These are phyloP conservation scores for Ephialtes manifestator DNA, from an alignment of 2,888 invertebrate genomes.

Conservation along the genomic window DNA sequence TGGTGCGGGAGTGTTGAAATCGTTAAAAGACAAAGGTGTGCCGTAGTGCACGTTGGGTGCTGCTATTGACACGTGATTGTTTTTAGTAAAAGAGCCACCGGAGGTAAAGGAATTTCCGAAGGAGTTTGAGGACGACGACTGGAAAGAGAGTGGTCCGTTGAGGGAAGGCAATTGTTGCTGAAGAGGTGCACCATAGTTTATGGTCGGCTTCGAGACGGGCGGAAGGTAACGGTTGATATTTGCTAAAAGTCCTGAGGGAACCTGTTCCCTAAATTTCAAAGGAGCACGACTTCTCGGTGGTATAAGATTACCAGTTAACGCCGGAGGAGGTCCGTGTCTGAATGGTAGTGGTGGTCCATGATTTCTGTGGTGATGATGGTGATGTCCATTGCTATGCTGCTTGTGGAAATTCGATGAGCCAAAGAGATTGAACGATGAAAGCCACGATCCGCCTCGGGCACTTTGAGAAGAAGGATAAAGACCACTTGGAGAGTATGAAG, in stretches of 20 bases:
- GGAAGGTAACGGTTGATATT: slow-evolving; percentile 87
- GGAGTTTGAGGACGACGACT: slow-evolving; percentile 67
- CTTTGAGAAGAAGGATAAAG: slow-evolving; percentile 85
- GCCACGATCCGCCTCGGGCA: slow-evolving; percentile 60
- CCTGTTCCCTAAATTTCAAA: slow-evolving; percentile 91
- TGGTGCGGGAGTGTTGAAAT: slow-evolving; percentile 83
- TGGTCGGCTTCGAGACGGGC: slow-evolving; percentile 75
- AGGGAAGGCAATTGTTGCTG: slow-evolving; percentile 79
- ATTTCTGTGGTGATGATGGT: slow-evolving; percentile 76
- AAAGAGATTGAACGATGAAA: slow-evolving; percentile 38
- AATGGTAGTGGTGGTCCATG: slow-evolving; percentile 66
- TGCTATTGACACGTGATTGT: slow-evolving; percentile 74
- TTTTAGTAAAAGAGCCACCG: slow-evolving; percentile 66
- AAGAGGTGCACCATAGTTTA: slow-evolving; percentile 77
- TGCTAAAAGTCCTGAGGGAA: slow-evolving; percentile 89
- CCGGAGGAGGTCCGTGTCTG: slow-evolving; percentile 69
- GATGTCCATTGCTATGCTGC: slow-evolving; percentile 81
- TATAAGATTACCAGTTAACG: slow-evolving; percentile 76
- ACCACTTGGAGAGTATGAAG: slow-evolving; percentile 82
- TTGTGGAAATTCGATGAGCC: slow-evolving; percentile 60
- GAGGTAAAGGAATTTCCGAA: slow-evolving; percentile 65
- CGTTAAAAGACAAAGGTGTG: slow-evolving; percentile 81
- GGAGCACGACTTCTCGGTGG: slow-evolving; percentile 86
- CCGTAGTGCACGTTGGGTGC: slow-evolving; percentile 83
- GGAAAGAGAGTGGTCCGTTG: slow-evolving; percentile 76